Evolutionary conservation across 2,113 vertebrate species (phyloP).

Genomic region (Mustela nigripes): DNA sequence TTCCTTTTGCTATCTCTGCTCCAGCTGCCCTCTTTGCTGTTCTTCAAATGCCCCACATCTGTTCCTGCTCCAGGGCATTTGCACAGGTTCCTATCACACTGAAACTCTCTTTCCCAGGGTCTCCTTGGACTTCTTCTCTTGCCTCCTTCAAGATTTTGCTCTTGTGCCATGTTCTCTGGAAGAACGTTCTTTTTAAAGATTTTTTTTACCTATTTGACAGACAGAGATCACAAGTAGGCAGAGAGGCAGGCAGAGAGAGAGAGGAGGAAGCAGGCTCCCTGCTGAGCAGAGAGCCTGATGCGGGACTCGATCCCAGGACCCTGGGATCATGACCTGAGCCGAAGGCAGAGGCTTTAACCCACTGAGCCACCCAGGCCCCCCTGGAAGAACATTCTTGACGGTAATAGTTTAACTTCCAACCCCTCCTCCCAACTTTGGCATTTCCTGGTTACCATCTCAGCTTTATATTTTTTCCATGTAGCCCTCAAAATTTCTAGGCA

Average conservation of each 20-base stretch:
- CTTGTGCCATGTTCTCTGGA: neutral
- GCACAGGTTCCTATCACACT: neutral
- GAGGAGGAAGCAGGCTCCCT: too few relatives aligned
- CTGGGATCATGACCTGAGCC: too few relatives aligned
- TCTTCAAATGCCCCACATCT: neutral
- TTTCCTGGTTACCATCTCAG: neutral
- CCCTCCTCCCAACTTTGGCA: neutral
- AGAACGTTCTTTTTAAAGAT: neutral
- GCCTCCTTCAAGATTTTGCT: neutral
- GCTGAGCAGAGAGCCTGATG: too few relatives aligned
- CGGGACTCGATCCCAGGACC: too few relatives aligned
- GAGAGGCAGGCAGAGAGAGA: too few relatives aligned
- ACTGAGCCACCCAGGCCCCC: too few relatives aligned
- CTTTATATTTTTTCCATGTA: neutral
- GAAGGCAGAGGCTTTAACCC: too few relatives aligned
- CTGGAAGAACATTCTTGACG: neutral
- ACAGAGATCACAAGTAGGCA: too few relatives aligned
- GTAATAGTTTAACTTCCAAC: neutral
- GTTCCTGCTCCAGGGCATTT: neutral
- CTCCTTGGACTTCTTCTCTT: neutral
- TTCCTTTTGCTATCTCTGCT: neutral
- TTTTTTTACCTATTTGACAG: too few relatives aligned
- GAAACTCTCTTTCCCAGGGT: neutral
- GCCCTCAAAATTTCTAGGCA: neutral
- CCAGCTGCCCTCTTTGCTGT: neutral